Percentiles rank a stretch among this genome's conserved stretches.
phyloP scores from a whole-genome alignment of 1,140 invertebrate species.

The Tribolium castaneum region DNA sequence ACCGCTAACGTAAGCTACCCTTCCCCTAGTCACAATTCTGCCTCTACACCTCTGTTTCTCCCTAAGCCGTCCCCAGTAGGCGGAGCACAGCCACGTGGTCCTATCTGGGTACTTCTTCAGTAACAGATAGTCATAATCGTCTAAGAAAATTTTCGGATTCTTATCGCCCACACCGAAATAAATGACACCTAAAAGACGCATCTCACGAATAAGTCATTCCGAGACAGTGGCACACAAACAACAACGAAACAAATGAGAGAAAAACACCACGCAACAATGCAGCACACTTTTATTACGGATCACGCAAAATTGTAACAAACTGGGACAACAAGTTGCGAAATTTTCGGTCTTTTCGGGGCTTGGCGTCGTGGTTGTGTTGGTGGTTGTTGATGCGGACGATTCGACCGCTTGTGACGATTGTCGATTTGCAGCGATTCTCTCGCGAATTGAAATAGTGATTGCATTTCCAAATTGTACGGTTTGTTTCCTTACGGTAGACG shows the following conservation, averaged over 20 bases:
- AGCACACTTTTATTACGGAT: not conserved
- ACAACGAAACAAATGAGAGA: not conserved
- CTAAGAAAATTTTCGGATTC: conserved; percentile 55
- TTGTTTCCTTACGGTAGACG: conserved; percentile 50
- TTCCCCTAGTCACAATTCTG: conserved; percentile 11
- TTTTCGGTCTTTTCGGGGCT: conserved; percentile 38
- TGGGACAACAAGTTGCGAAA: conserved; percentile 51
- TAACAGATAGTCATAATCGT: conserved; percentile 52
- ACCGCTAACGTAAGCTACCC: not conserved
- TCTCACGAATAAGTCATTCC: not conserved
- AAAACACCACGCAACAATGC: not conserved
- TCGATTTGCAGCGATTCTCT: conserved; percentile 54
- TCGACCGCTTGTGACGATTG: conserved; percentile 51
- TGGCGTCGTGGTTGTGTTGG: conserved; percentile 52
- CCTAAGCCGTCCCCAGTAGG: not conserved
- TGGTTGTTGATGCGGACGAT: conserved; percentile 52
- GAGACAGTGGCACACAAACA: not conserved
- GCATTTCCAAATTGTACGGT: conserved; percentile 56
- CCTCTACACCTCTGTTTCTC: conserved; percentile 16
- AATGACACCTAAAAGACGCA: conserved; percentile 10
- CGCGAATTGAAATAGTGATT: conserved; percentile 49
- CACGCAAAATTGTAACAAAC: conserved; percentile 51
- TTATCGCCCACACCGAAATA: conserved; percentile 34
- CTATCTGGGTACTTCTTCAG: conserved; percentile 32
- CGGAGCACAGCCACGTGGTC: conserved; percentile 21